A percentile compares a stretch with the other conserved stretches of the same genome.
These are phyloP conservation scores for Leptarthrus brevirostris DNA, from an alignment of 2,888 invertebrate genomes.

Conservation along the genomic window DNA sequence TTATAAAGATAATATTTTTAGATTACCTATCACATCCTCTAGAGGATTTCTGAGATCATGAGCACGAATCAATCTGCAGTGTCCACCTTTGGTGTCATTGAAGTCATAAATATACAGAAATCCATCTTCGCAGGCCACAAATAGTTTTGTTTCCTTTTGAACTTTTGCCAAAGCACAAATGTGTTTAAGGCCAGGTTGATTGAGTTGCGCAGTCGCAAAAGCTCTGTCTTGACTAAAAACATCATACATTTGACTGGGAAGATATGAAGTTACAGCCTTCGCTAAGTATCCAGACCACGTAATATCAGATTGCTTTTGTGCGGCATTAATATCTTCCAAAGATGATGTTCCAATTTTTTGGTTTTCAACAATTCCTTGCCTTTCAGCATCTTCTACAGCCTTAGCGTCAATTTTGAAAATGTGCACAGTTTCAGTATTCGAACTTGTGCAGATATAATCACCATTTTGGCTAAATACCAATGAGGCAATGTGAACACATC, in stretches of 20 bases:
- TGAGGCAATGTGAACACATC: conserved; percentile 65
- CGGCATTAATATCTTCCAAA: conserved; percentile 51
- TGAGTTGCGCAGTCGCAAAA: conserved; percentile 64
- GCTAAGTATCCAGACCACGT: conserved; percentile 64
- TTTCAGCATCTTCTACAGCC: conserved; percentile 62
- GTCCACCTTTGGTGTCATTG: conserved; percentile 63
- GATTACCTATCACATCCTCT: conserved; percentile 62
- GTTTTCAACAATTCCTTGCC: conserved; percentile 53
- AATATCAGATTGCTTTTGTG: conserved; percentile 27
- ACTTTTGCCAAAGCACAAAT: conserved; percentile 64
- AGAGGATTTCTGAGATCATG: conserved; percentile 65
- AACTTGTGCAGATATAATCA: conserved; percentile 65
- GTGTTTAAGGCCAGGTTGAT: conserved; percentile 64
- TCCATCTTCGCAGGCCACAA: conserved; percentile 66
- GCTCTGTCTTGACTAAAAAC: conserved; percentile 66
- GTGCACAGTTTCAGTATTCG: conserved; percentile 67
- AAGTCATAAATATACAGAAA: conserved; percentile 66
- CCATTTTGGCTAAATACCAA: conserved; percentile 63
- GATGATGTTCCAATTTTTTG: conserved; percentile 51
- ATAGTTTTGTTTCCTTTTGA: conserved; percentile 63
- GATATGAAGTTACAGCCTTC: conserved; percentile 65
- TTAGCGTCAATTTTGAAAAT: conserved; percentile 64
- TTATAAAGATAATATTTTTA: background rate
- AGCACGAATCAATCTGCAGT: conserved; percentile 63
- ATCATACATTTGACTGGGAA: conserved; percentile 65